Evolutionary conservation across 2,113 vertebrate species (phyloP).

Genomic region (Xenopus borealis): DNA sequence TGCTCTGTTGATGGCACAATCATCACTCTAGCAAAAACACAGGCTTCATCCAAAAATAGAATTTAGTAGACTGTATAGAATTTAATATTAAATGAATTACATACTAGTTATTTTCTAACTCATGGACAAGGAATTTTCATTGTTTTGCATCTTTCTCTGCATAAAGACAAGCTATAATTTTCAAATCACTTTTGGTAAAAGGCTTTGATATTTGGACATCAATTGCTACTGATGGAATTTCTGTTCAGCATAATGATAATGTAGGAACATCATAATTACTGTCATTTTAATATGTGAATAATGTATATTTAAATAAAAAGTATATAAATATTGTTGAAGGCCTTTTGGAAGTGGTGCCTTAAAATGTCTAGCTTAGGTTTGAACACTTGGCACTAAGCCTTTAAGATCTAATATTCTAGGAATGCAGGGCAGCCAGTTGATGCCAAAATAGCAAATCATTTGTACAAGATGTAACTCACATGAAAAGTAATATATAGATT

Average conservation of each 20-base stretch:
- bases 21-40: constrained; percentile 30
- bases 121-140: constrained; percentile 1
- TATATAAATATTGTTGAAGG: constrained; percentile 29
- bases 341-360: constrained; percentile 15
- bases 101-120: constrained; percentile 2
- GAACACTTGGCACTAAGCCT: constrained; percentile 10
- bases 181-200: neutral
- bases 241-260: neutral
- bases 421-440: neutral
- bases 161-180: neutral
- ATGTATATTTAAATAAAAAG: constrained; percentile 12
- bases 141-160: constrained; percentile 4
- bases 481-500: no score
- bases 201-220: constrained; percentile 1
- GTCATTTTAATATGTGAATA: constrained; percentile 1
- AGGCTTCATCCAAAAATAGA: constrained; percentile 24
- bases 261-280: neutral
- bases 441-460: constrained; percentile 27
- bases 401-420: constrained; percentile 21
- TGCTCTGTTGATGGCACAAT: constrained; percentile 33
- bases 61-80: constrained; percentile 9
- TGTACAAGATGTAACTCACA: no score
- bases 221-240: no score
- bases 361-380: constrained; percentile 18
- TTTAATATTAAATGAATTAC: constrained; percentile 17